These are phyloP conservation scores for Heliconius himera DNA, from an alignment of 1,140 invertebrate species.

Conservation along the genomic window DNA sequence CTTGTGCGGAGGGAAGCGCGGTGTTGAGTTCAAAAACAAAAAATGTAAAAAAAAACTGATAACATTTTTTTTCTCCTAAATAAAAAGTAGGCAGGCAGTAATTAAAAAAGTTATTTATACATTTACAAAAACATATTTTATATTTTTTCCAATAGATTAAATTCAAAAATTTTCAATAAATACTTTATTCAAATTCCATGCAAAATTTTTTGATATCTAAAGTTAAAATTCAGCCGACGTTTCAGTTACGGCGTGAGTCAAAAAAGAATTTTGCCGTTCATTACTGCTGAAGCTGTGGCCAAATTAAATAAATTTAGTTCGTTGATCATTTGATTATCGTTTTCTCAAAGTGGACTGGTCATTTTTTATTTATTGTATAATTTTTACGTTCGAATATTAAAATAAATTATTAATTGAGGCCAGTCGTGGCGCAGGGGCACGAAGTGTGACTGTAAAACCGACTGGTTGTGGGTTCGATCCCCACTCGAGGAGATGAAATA, in stretches of 20 bases:
- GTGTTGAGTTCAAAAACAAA: too few relatives aligned
- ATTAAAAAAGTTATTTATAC: neutral
- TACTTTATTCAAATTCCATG: neutral
- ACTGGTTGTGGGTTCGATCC: too few relatives aligned
- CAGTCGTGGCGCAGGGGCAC: too few relatives aligned
- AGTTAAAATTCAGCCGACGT: constrained; percentile 27
- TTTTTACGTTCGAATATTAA: neutral
- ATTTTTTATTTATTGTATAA: too few relatives aligned
- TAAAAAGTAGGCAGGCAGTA: neutral
- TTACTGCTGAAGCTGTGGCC: constrained; percentile 28
- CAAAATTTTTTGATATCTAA: neutral
- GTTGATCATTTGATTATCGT: constrained; percentile 29
- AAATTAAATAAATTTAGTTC: constrained; percentile 27
- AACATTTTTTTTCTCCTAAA: too few relatives aligned
- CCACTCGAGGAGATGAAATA: too few relatives aligned
- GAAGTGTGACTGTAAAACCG: too few relatives aligned
- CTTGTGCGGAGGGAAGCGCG: too few relatives aligned
- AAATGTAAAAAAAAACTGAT: too few relatives aligned
- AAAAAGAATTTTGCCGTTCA: constrained; percentile 31
- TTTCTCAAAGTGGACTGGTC: constrained; percentile 4
- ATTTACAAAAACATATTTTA: neutral
- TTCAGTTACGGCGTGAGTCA: constrained; percentile 26
- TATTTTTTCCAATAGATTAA: neutral
- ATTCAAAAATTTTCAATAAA: neutral
- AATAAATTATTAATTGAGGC: too few relatives aligned